A percentile compares a stretch with the other conserved stretches of the same genome.
These are phyloP conservation scores for Catocala nupta DNA, from an alignment of 2,888 invertebrate genomes.

Conservation along the genomic window DNA sequence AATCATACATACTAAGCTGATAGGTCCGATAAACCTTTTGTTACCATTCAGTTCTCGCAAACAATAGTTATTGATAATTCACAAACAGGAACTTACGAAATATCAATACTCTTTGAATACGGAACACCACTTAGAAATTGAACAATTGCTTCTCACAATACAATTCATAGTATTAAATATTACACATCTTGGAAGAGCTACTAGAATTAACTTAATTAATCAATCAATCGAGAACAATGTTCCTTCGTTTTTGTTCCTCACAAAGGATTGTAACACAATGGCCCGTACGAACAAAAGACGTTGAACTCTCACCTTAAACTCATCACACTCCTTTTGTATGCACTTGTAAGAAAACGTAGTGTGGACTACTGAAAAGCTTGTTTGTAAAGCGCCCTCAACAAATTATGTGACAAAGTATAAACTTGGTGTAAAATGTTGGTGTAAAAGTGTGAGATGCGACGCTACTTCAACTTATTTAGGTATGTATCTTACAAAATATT, in stretches of 20 bases:
- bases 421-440: too few relatives aligned
- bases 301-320: conserved; percentile 70
- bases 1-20: too few relatives aligned
- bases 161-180: conserved; percentile 53
- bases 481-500: too few relatives aligned
- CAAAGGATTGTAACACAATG: conserved; percentile 66
- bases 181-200: conserved; percentile 46
- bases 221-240: conserved; percentile 77
- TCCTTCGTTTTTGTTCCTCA: conserved; percentile 71
- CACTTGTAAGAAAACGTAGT: conserved; percentile 36
- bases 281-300: conserved; percentile 55
- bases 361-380: conserved; percentile 31
- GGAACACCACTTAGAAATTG: conserved; percentile 23
- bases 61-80: conserved; percentile 17
- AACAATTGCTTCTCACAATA: conserved; percentile 31
- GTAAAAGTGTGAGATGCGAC: too few relatives aligned
- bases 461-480: too few relatives aligned
- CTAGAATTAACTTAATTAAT: conserved; percentile 72
- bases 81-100: conserved; percentile 21
- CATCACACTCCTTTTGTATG: conserved; percentile 60
- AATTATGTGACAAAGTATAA: neutral
- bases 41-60: neutral
- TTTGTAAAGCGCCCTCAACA: conserved; percentile 15
- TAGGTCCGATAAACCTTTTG: neutral
- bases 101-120: conserved; percentile 22